These are phyloP conservation scores for Takifugu bimaculatus DNA, from an alignment of 2,113 vertebrate species.

Conservation along the genomic window DNA sequence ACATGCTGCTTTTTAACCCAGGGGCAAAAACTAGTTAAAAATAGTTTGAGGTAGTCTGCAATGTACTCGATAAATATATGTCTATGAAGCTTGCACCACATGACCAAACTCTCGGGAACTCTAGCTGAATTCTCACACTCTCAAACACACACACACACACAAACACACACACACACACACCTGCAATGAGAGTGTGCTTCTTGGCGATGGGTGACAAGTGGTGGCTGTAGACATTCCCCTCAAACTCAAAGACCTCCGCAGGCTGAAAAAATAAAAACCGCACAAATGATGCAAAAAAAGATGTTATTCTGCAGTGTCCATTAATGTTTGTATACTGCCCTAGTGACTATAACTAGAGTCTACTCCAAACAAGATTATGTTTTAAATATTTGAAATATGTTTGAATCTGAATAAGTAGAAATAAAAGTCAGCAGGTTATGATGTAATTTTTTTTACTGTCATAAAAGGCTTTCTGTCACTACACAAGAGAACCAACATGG, in stretches of 20 bases:
- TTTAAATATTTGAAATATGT: neutral
- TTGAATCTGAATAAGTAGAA: neutral
- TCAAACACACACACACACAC: conserved; percentile 24
- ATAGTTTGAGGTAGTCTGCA: neutral
- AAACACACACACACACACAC: conserved; percentile 52
- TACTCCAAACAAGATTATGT: neutral
- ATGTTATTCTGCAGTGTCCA: neutral
- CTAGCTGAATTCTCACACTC: neutral
- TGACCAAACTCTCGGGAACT: conserved; percentile 4
- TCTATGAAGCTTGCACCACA: neutral
- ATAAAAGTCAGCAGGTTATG: conserved; percentile 31
- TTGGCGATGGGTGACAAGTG: conserved; percentile 91
- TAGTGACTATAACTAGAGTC: neutral
- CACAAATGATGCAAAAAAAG: neutral
- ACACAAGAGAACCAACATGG: conserved; percentile 44
- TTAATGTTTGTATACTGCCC: neutral
- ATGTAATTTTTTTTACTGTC: conserved; percentile 62
- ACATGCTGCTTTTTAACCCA: neutral
- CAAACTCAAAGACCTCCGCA: conserved; percentile 90
- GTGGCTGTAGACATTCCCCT: conserved; percentile 90
- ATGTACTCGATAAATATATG: neutral
- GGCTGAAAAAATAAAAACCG: conserved; percentile 63
- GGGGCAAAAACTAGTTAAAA: neutral
- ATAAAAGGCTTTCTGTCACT: conserved; percentile 55
- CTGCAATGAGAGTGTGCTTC: conserved; percentile 94